These are phyloP conservation scores for Aspiorhynchus laticeps DNA, from an alignment of 2,113 vertebrate genomes.

Conservation along the genomic window DNA sequence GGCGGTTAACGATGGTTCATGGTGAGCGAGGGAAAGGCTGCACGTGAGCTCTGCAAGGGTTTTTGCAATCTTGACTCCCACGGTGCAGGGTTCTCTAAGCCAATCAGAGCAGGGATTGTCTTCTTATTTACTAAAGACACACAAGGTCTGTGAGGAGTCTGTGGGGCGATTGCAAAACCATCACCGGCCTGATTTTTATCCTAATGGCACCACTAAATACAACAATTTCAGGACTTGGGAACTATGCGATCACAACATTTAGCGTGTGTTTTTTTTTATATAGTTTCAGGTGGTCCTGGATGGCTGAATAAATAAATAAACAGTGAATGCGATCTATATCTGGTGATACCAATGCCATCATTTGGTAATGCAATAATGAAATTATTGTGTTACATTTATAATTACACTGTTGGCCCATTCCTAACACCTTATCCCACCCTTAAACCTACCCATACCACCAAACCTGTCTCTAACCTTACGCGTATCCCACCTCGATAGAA, in stretches of 20 bases:
- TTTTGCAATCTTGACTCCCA: constrained; percentile 44
- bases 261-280: neutral
- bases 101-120: constrained; percentile 65
- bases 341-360: neutral
- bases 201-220: constrained; percentile 14
- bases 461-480: no score
- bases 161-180: neutral
- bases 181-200: neutral
- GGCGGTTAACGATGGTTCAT: neutral
- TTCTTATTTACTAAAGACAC: constrained; percentile 20
- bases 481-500: no score
- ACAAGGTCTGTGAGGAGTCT: neutral
- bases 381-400: no score
- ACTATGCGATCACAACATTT: neutral
- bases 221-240: neutral
- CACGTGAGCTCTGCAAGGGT: neutral
- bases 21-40: neutral
- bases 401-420: no score
- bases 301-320: neutral
- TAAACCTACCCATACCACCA: no score
- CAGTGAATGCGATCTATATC: neutral
- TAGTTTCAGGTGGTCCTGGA: neutral
- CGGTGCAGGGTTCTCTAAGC: constrained; percentile 60
- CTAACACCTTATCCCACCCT: no score
- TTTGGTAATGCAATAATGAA: no score